Evolutionary conservation across 2,888 invertebrate genomes (phyloP), one percentile per base, ranked within the genome.

Genomic region (Junonia oenone): DNA sequence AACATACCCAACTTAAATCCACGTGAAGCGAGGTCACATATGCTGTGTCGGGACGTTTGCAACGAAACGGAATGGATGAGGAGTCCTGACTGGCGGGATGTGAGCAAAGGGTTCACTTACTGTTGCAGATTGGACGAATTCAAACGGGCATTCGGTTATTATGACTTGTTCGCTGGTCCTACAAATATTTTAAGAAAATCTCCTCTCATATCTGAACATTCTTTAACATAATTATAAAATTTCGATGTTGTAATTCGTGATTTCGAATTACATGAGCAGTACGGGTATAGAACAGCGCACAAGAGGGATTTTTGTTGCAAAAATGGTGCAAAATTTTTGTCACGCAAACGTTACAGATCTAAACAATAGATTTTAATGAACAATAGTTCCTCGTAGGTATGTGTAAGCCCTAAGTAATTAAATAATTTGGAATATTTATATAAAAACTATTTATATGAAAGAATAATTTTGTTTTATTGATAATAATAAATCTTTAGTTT

Each of bases 11-110:
- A 77, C 13, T 51, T 83, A 33, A 60, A 52, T 0, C 4, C 37
- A 6, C 2, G 37, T 0, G 69, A 78, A 0, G 70, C 63, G 0
- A 2, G 6, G 0, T 13, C 45, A 0, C 59, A 75, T n/a, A 59
- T 73, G 2, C 64, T 66, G 0, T 85, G 85, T 57, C 49, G 6
- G 1, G 78, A 85, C 35, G 68, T 81, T 1, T 84, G 83, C 55
- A 11, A 62, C 2, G 11, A 60, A 0, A 65, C 72, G 1, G 55
- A 59, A 0, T 83, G 84, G 83, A 67, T 83, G 71, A 57, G 45
- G 0, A 63, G 59, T 13, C 4, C 58, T 0, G 45, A 68, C 1
- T 85, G 80, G 81, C 63, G 59, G 0, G 63, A 77, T 26, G 58
- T 68, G 0, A 56, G 46, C 0, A 68, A 66, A 19, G 84, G 83